A percentile compares a stretch with the other conserved stretches of the same genome.
phyloP scores from a whole-genome alignment of 2,888 invertebrate species.

The Nebria brevicollis region DNA sequence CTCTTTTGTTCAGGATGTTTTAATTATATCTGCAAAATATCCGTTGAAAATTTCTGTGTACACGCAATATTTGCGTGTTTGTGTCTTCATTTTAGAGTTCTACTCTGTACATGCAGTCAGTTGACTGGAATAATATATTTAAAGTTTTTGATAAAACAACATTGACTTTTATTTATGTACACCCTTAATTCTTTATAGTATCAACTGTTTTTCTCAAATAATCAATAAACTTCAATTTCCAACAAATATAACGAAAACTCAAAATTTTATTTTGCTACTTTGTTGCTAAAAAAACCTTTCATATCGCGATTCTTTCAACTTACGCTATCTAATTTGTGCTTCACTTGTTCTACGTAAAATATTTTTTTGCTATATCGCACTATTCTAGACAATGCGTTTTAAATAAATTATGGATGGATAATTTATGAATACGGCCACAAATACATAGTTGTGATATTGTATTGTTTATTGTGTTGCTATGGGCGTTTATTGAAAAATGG shows the following conservation, averaged over 20 bases:
- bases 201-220: too few relatives aligned
- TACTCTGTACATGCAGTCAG: constrained; percentile 47
- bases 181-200: too few relatives aligned
- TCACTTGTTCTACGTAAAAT: too few relatives aligned
- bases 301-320: too few relatives aligned
- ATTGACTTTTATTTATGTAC: neutral
- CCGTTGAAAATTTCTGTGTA: neutral
- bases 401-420: neutral
- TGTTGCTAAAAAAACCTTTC: too few relatives aligned
- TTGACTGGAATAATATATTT: constrained; percentile 35
- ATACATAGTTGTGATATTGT: too few relatives aligned
- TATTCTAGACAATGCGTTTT: neutral
- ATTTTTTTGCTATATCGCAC: too few relatives aligned
- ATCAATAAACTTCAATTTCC: too few relatives aligned
- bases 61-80: constrained; percentile 40
- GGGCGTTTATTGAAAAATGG: neutral
- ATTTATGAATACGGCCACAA: neutral
- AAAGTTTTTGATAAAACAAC: constrained; percentile 38
- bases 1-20: constrained; percentile 27
- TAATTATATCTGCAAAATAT: constrained; percentile 32
- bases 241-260: too few relatives aligned
- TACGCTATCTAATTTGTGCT: too few relatives aligned
- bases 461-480: neutral
- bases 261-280: too few relatives aligned
- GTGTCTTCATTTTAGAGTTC: constrained; percentile 36